Conservation (phyloP, 1,140 invertebrate species). For the Ips typographus region DNA sequence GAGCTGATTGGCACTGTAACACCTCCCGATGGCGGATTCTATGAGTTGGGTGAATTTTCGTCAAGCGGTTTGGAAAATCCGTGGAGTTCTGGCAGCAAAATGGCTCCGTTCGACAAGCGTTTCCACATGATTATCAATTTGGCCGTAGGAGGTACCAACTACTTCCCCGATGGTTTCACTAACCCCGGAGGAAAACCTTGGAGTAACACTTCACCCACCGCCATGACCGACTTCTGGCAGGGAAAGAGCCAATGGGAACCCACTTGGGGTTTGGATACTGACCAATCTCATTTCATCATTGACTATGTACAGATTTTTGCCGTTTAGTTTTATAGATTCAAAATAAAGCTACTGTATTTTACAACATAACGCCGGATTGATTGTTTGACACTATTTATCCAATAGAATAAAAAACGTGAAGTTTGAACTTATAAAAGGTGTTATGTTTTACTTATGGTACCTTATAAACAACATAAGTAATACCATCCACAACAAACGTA, state of each 20-base stretch:
- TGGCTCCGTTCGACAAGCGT: constrained; percentile 63
- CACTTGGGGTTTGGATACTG: constrained; percentile 53
- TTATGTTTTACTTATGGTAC: no score
- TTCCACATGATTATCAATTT: constrained; percentile 68
- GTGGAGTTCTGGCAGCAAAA: constrained; percentile 52
- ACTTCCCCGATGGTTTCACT: constrained; percentile 54
- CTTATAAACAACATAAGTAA: no score
- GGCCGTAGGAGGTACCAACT: constrained; percentile 48
- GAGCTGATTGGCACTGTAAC: constrained; percentile 36
- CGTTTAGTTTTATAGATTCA: constrained; percentile 48
- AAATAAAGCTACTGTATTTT: neutral
- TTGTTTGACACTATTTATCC: no score
- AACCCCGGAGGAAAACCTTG: constrained; percentile 55
- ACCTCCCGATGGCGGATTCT: constrained; percentile 39
- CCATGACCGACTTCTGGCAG: constrained; percentile 55
- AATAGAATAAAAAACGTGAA: no score
- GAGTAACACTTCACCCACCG: constrained; percentile 48
- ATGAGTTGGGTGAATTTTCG: constrained; percentile 35
- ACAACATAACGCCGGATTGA: no score
- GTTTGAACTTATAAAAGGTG: no score
- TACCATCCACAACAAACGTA: no score
- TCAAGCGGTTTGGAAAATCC: constrained; percentile 38
- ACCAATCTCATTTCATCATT: constrained; percentile 58
- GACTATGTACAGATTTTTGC: constrained; percentile 62
- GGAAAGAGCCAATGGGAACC: constrained; percentile 53